A percentile compares a stretch with the other conserved stretches of the same genome.
Evolutionary conservation across 2,113 vertebrate species (phyloP).

Genomic region (Cepphus grylle): DNA sequence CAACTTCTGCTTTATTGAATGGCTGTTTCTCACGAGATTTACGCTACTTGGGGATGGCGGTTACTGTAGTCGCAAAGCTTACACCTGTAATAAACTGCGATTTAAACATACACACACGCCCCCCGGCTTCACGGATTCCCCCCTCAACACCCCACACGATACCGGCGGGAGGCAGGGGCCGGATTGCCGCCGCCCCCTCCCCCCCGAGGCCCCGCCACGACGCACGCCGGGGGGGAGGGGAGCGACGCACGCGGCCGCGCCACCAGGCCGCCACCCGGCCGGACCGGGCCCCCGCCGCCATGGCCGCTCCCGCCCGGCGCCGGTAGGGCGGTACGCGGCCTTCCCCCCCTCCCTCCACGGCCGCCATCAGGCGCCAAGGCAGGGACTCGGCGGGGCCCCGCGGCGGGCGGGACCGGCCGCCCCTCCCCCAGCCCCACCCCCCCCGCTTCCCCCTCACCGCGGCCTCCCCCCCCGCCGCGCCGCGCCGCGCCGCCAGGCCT

Average conservation of each 20-base stretch:
- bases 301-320: neutral
- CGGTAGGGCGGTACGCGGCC: neutral
- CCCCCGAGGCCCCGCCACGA: neutral
- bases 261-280: neutral
- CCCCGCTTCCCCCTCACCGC: neutral
- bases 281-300: neutral
- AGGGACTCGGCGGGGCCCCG: neutral
- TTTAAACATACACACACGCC: neutral
- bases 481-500: neutral
- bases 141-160: neutral
- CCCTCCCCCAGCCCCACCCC: neutral
- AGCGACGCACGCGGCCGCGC: neutral
- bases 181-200: neutral
- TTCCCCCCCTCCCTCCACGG: no score
- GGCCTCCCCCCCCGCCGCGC: neutral
- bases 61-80: neutral
- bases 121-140: neutral
- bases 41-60: neutral
- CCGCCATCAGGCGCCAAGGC: neutral
- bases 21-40: neutral
- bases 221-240: neutral
- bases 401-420: neutral
- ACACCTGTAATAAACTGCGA: slow-evolving; percentile 5
- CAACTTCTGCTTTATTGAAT: slow-evolving; percentile 12
- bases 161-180: neutral